phyloP scores from a whole-genome alignment of 2,888 invertebrate species.

The Phlogophora meticulosa region DNA sequence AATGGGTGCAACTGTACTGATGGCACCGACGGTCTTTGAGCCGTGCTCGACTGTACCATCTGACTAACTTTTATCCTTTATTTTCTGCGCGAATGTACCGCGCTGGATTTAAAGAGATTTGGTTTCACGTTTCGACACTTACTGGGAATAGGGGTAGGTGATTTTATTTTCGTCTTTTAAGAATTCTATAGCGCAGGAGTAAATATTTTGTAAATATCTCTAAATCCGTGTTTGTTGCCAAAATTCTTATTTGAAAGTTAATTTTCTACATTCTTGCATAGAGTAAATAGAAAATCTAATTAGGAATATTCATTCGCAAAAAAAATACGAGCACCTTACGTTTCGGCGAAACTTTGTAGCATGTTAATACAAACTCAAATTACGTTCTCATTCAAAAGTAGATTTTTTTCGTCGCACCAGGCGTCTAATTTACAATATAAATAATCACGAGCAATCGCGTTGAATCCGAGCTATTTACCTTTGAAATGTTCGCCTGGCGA shows the following conservation, averaged over 20 bases:
- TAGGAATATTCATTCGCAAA: conserved; percentile 22
- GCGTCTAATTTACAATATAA: conserved; percentile 80
- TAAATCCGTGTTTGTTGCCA: not conserved
- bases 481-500: conserved; percentile 73
- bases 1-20: conserved; percentile 71
- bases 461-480: conserved; percentile 79
- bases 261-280: not conserved
- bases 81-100: conserved; percentile 64
- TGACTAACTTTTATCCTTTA: conserved; percentile 58
- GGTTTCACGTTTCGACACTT: conserved; percentile 64
- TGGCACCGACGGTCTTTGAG: conserved; percentile 70
- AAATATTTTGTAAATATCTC: not conserved
- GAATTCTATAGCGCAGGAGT: conserved; percentile 7
- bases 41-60: conserved; percentile 67
- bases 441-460: conserved; percentile 79
- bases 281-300: conserved; percentile 35
- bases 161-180: conserved; percentile 36
- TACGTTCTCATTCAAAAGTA: conserved; percentile 63
- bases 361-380: conserved; percentile 63
- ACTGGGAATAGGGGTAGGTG: conserved; percentile 21
- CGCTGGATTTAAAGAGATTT: conserved; percentile 69
- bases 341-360: conserved; percentile 30
- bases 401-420: conserved; percentile 57
- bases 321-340: not conserved
- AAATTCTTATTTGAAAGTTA: not conserved